Percentiles rank a stretch among this genome's conserved stretches.
Conservation (phyloP, 2,113 vertebrate genomes). For the Acinonyx jubatus region DNA sequence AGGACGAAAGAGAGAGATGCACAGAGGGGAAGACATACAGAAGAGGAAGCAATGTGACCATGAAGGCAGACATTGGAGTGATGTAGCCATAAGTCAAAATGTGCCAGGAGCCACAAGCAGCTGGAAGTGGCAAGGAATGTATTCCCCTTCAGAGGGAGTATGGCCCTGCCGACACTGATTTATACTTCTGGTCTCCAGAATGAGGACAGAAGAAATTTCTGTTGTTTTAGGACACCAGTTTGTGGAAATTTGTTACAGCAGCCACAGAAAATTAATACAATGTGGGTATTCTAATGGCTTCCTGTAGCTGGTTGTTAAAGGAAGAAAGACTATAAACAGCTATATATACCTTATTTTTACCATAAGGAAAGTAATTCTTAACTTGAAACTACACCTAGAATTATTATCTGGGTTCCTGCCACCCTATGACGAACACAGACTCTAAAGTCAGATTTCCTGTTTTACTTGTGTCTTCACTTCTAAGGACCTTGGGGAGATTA, state of each 20-base stretch:
- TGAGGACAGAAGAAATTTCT: background rate
- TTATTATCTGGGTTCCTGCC: background rate
- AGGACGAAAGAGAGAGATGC: background rate
- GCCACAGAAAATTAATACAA: background rate
- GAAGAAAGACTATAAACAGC: background rate
- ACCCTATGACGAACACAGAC: background rate
- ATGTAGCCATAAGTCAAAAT: accelerated
- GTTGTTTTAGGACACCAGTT: background rate
- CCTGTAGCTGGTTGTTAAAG: background rate
- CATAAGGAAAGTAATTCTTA: background rate
- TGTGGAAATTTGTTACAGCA: background rate
- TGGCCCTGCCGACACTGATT: background rate
- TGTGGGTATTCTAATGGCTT: background rate
- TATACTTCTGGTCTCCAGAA: background rate
- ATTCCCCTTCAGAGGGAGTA: no score
- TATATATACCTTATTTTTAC: background rate
- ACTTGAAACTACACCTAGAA: background rate
- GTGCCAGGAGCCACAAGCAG: background rate
- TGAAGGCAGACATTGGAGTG: accelerated
- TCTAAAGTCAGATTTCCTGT: background rate
- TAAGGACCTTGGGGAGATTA: background rate
- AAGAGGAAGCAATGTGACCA: background rate
- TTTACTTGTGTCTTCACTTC: background rate
- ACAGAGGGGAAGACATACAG: background rate
- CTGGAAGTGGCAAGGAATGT: background rate